Conservation (phyloP, 1,140 invertebrate species). For the Drosophila kikkawai region DNA sequence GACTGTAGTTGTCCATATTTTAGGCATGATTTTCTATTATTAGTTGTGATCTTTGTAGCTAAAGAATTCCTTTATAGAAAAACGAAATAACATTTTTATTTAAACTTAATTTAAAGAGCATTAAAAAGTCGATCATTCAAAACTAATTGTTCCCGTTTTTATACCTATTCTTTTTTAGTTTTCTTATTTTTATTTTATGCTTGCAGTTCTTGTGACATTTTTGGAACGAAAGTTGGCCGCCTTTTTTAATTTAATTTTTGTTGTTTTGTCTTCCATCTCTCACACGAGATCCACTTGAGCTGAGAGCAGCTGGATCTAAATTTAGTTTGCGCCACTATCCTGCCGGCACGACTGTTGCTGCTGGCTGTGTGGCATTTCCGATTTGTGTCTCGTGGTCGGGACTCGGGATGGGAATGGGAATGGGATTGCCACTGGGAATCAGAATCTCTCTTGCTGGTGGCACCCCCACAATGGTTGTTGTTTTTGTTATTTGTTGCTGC, state of each 20-base stretch:
- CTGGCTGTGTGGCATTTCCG: conserved; percentile 63
- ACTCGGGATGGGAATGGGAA: conserved; percentile 9
- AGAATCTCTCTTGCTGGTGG: conserved; percentile 9
- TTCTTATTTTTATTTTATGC: conserved; percentile 17
- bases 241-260: conserved; percentile 51
- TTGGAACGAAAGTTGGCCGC: conserved; percentile 62
- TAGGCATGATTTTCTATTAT: conserved; percentile 2
- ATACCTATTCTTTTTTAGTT: conserved; percentile 11
- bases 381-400: conserved; percentile 51
- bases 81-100: neutral
- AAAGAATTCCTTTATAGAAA: neutral
- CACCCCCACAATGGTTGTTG: conserved; percentile 62
- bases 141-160: conserved; percentile 10
- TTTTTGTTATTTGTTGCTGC: conserved; percentile 6
- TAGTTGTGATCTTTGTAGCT: neutral
- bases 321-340: conserved; percentile 53
- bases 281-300: conserved; percentile 37
- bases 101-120: conserved; percentile 9
- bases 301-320: conserved; percentile 70
- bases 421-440: neutral
- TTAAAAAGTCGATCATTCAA: neutral
- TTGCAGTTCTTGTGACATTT: conserved; percentile 73
- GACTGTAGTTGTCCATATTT: conserved; percentile 6
- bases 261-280: conserved; percentile 21
- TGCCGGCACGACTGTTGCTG: neutral